Evolutionary conservation across 2,113 vertebrate genomes (phyloP).

Genomic region (Cyphomyrus discorhynchus): DNA sequence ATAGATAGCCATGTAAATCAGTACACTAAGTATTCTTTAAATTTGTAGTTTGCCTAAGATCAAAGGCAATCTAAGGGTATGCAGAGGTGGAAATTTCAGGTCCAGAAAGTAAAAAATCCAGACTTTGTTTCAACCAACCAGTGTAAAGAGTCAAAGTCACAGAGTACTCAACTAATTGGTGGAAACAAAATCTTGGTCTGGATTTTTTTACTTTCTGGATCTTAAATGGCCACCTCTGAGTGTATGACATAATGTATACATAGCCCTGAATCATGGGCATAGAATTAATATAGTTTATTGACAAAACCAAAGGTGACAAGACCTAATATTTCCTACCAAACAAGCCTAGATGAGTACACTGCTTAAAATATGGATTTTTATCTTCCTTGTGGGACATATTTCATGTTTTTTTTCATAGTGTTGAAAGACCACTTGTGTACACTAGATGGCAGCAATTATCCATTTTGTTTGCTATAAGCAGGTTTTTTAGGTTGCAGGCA

Average conservation of each 20-base stretch:
- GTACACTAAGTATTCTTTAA: not conserved
- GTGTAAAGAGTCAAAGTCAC: not conserved
- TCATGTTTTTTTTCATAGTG: not conserved
- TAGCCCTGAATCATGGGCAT: not conserved
- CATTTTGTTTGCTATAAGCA: not conserved
- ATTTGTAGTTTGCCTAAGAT: not conserved
- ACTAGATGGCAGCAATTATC: not conserved
- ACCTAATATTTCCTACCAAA: not conserved
- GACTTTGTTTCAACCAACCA: not conserved
- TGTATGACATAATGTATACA: not conserved
- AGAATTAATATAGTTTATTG: not conserved
- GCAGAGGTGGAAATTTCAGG: not conserved
- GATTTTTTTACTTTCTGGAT: not conserved
- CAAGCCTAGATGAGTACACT: not conserved
- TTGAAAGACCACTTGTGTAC: not conserved
- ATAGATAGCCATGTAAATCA: not conserved
- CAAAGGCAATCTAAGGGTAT: not conserved
- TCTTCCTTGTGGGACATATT: not conserved
- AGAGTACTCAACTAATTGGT: not conserved
- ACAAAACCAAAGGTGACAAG: not conserved
- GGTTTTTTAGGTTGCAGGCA: not conserved
- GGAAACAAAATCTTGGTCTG: not conserved
- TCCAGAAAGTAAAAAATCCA: not conserved
- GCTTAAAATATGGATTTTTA: not conserved
- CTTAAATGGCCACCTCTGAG: not conserved